Evolutionary conservation across 1,140 invertebrate species (phyloP).

Genomic region (Caerostris extrusa): DNA sequence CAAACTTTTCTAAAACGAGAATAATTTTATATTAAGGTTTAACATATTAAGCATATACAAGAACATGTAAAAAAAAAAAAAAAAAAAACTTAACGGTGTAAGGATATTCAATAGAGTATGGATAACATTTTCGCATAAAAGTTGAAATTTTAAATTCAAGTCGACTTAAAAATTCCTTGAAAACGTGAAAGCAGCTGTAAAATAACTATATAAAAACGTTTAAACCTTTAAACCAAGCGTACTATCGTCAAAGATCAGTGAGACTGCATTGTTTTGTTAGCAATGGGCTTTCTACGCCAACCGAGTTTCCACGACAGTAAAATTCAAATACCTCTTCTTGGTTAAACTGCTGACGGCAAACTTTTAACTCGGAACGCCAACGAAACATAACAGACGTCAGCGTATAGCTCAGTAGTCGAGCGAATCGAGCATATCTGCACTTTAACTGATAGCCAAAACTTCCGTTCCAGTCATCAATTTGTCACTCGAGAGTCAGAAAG

Average conservation of each 20-base stretch:
- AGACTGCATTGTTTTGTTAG: neutral
- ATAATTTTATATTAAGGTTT: neutral
- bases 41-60: neutral
- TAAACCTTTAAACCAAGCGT: slow-evolving; percentile 1
- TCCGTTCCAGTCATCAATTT: neutral
- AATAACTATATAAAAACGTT: slow-evolving; percentile 4
- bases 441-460: slow-evolving; percentile 28
- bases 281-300: neutral
- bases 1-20: neutral
- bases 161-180: neutral
- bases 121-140: neutral
- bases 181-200: neutral
- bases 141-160: neutral
- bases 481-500: neutral
- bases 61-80: neutral
- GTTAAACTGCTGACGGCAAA: slow-evolving; percentile 11
- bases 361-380: neutral
- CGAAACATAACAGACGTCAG: neutral
- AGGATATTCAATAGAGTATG: neutral
- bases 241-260: neutral
- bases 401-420: neutral
- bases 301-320: neutral
- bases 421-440: neutral
- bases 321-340: slow-evolving; percentile 6
- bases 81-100: neutral